Conservation (phyloP, 37 sponge, comb jelly and placozoan species). For the Agelas oroides region DNA sequence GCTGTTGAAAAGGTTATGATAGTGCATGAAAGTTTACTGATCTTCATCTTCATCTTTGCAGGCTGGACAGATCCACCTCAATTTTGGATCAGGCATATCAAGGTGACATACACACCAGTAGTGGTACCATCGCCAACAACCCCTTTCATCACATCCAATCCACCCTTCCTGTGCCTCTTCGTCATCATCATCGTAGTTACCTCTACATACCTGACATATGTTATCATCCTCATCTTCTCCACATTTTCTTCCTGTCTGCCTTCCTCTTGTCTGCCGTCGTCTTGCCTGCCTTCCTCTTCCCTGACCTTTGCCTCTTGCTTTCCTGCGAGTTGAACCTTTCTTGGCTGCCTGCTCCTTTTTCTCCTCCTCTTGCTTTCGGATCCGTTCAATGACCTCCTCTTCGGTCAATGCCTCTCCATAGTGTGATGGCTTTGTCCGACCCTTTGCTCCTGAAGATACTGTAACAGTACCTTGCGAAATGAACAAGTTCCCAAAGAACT, state of each 20-base stretch:
- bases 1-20: too few relatives aligned
- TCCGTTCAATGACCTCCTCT: not conserved
- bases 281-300: not conserved
- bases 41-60: too few relatives aligned
- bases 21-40: too few relatives aligned
- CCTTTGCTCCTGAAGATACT: not conserved
- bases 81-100: conserved; percentile 5
- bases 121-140: conserved; percentile 32
- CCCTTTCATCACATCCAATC: conserved; percentile 37
- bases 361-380: not conserved
- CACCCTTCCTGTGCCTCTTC: conserved; percentile 26
- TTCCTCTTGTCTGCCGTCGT: too few relatives aligned
- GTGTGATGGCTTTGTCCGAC: not conserved
- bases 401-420: conserved; percentile 5
- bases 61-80: too few relatives aligned
- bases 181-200: conserved; percentile 23
- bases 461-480: not conserved
- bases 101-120: conserved; percentile 31
- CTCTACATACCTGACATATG: conserved; percentile 4
- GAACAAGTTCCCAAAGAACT: too few relatives aligned
- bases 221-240: conserved; percentile 13
- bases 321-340: too few relatives aligned
- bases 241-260: too few relatives aligned
- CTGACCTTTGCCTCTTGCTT: too few relatives aligned
- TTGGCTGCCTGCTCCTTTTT: not conserved